Conservation (phyloP, 2,113 vertebrate species). For the Cochlearius cochlearius region DNA sequence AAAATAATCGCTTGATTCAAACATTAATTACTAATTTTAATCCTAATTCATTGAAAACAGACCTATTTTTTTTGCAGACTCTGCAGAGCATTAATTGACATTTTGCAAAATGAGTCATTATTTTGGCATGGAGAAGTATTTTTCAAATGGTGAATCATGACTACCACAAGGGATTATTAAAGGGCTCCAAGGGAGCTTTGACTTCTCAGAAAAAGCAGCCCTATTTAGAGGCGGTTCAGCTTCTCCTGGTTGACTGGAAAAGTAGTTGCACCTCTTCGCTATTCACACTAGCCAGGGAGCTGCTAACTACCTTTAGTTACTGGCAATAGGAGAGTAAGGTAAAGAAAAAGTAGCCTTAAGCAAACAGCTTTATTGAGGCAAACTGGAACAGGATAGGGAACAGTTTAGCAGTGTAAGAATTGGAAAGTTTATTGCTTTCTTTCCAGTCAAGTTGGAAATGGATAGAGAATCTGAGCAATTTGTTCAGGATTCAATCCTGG, state of each 20-base stretch:
- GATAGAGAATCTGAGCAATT: background rate
- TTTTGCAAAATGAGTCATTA: slow-evolving; percentile 7
- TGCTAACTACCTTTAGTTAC: background rate
- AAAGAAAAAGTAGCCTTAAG: background rate
- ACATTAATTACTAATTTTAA: slow-evolving; percentile 47
- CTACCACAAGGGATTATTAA: background rate
- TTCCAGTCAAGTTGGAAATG: background rate
- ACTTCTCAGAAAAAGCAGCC: background rate
- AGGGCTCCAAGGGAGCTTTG: background rate
- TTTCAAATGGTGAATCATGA: background rate
- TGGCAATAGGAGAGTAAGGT: background rate
- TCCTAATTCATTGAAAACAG: slow-evolving; percentile 25
- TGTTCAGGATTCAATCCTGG: background rate
- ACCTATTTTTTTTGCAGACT: background rate
- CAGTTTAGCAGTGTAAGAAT: background rate
- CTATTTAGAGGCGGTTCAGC: background rate
- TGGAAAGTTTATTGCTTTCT: background rate
- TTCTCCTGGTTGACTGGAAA: background rate
- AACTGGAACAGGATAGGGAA: background rate
- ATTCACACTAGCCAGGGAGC: background rate
- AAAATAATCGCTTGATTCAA: slow-evolving; percentile 50
- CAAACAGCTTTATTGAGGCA: background rate
- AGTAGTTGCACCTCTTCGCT: background rate
- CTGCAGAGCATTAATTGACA: slow-evolving; percentile 22
- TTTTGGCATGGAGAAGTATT: background rate